A percentile compares a stretch with the other conserved stretches of the same genome.
phyloP scores from a whole-genome alignment of 92 coral and sea anemone genomes.

The Umimayanthus chanpuru region DNA sequence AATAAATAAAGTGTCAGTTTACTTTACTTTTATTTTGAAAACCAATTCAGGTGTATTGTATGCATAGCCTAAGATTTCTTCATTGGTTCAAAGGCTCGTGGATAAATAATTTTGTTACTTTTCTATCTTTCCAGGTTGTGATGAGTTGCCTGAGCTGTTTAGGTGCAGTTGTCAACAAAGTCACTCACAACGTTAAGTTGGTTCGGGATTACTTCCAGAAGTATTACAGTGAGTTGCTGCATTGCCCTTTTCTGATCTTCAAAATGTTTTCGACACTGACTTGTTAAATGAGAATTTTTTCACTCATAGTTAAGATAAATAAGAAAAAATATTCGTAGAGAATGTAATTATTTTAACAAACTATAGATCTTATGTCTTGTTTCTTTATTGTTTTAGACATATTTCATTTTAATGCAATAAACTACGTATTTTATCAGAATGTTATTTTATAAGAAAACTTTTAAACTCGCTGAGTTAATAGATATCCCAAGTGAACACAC shows the following conservation, averaged over 20 bases:
- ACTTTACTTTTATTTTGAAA: not conserved
- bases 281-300: not conserved
- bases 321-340: too few relatives aligned
- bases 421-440: too few relatives aligned
- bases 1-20: too few relatives aligned
- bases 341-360: too few relatives aligned
- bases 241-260: not conserved
- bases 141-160: constrained; percentile 97
- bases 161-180: constrained; percentile 96
- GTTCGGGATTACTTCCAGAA: constrained; percentile 97
- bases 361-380: not conserved
- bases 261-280: not conserved
- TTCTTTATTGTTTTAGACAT: too few relatives aligned
- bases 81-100: too few relatives aligned
- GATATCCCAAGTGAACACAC: too few relatives aligned
- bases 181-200: constrained; percentile 90
- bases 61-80: too few relatives aligned
- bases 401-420: too few relatives aligned
- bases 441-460: not conserved
- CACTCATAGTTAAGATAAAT: not conserved
- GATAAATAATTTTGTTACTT: not conserved
- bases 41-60: not conserved
- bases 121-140: constrained; percentile 65
- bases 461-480: not conserved
- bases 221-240: constrained; percentile 77